Conservation (phyloP, 2,888 invertebrate species). For the Parnassius apollo region DNA sequence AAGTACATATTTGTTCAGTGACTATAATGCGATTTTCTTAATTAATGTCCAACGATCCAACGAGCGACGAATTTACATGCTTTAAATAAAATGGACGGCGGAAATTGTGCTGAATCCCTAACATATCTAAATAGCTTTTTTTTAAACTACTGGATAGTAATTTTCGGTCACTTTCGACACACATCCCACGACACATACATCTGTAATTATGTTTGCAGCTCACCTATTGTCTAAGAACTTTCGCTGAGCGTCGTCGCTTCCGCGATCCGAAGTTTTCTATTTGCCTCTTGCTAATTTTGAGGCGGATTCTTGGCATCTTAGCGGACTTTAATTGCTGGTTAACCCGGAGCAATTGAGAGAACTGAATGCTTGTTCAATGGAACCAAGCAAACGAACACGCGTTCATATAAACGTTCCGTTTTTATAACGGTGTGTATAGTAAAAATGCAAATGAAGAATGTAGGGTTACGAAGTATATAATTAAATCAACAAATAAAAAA, state of each 20-base stretch:
- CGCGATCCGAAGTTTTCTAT: slow-evolving; percentile 12
- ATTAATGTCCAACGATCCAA: too few species aligned
- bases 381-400: neutral
- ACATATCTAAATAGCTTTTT: too few species aligned
- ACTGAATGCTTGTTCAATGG: slow-evolving; percentile 11
- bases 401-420: neutral
- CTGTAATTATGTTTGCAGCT: slow-evolving; percentile 45
- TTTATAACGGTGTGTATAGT: slow-evolving; percentile 6
- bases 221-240: slow-evolving; percentile 62
- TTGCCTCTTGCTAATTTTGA: slow-evolving; percentile 3
- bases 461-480: slow-evolving; percentile 1
- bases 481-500: too few species aligned
- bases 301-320: neutral
- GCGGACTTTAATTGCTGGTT: slow-evolving; percentile 7
- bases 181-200: slow-evolving; percentile 40
- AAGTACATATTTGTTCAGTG: too few species aligned
- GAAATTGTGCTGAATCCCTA: too few species aligned
- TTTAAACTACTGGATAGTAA: slow-evolving; percentile 16
- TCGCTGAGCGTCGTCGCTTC: slow-evolving; percentile 41
- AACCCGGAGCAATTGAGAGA: slow-evolving; percentile 9
- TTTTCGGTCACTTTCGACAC: slow-evolving; percentile 55
- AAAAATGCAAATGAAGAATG: slow-evolving; percentile 1
- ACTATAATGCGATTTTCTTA: too few species aligned
- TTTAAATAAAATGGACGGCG: too few species aligned
- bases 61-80: too few species aligned